phyloP scores from a whole-genome alignment of 2,797 vertebrate genomes.

The Allobates femoralis region DNA sequence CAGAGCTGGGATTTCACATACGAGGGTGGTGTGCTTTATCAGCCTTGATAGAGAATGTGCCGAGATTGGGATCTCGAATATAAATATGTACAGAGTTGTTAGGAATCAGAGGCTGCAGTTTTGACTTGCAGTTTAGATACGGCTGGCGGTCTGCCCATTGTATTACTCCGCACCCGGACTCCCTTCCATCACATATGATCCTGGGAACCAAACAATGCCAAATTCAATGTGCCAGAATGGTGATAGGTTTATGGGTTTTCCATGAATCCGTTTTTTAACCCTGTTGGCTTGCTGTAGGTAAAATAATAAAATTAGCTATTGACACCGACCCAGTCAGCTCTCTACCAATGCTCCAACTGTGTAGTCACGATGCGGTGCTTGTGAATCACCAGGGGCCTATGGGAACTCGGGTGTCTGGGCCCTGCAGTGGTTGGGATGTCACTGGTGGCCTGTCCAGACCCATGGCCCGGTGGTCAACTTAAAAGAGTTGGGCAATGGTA shows the following conservation, averaged over 20 bases:
- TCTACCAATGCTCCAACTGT: no score
- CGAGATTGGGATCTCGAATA: slow-evolving; percentile 47
- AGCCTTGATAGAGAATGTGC: slow-evolving; percentile 35
- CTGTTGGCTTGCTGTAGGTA: no score
- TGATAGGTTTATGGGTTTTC: slow-evolving; percentile 26
- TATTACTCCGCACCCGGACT: background rate
- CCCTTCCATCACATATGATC: background rate
- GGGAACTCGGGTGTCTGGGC: no score
- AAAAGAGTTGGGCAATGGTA: no score
- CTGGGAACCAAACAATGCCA: slow-evolving; percentile 36
- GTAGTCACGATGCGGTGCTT: no score
- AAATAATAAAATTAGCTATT: no score
- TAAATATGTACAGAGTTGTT: slow-evolving; percentile 44
- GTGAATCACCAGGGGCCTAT: no score
- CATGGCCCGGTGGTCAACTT: no score
- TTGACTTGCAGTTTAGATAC: slow-evolving; percentile 32
- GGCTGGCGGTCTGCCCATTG: slow-evolving; percentile 24
- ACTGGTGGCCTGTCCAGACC: no score
- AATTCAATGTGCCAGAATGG: slow-evolving; percentile 16
- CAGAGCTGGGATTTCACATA: slow-evolving; percentile 19
- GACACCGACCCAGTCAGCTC: no score
- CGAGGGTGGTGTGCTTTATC: slow-evolving; percentile 35
- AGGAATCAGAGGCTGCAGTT: background rate
- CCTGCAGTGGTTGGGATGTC: no score
- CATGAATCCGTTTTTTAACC: background rate